phyloP scores from a whole-genome alignment of 2,113 vertebrate species.

The Phyllostomus hastatus region DNA sequence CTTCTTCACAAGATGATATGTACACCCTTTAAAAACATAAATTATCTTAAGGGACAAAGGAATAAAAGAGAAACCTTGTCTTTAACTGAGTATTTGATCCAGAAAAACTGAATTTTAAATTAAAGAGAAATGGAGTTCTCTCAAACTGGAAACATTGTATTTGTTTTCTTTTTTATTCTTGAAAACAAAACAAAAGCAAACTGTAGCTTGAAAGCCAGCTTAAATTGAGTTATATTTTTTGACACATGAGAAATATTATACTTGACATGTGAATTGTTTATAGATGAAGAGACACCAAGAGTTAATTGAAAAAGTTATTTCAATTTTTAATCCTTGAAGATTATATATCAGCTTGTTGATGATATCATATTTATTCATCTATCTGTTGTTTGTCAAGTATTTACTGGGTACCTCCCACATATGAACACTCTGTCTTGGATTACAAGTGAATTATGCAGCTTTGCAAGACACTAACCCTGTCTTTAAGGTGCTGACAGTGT shows the following conservation, averaged over 20 bases:
- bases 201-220: background rate
- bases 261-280: background rate
- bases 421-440: background rate
- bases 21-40: background rate
- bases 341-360: background rate
- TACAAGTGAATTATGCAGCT: background rate
- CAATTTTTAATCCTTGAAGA: conserved; percentile 13
- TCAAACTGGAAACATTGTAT: background rate
- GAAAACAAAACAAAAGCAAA: background rate
- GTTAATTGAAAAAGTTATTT: background rate
- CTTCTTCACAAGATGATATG: background rate
- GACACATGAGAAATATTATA: conserved; percentile 10
- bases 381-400: conserved; percentile 8
- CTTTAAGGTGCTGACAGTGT: background rate
- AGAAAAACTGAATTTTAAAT: conserved; percentile 9
- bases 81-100: background rate
- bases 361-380: background rate
- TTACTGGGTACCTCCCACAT: background rate
- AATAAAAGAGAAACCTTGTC: background rate
- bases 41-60: background rate
- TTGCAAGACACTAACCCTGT: background rate
- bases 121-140: background rate
- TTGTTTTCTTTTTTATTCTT: background rate
- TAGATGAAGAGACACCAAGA: conserved; percentile 13
- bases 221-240: conserved; percentile 27